phyloP scores from a whole-genome alignment of 37 sponge, comb jelly and placozoan species.

The Spongilla lacustris region DNA sequence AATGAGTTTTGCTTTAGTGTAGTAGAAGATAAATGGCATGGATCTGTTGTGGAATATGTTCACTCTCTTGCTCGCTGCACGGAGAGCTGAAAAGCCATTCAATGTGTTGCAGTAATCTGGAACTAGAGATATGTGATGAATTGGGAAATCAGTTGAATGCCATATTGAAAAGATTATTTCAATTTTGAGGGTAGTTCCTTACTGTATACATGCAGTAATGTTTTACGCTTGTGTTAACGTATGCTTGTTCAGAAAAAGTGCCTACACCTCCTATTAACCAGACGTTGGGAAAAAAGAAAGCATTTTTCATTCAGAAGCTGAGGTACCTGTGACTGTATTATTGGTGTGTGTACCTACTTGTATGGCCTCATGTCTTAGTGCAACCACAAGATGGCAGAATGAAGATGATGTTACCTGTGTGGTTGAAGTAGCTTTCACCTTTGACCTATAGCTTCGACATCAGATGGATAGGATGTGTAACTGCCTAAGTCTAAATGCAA shows the following conservation, averaged over 20 bases:
- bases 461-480: too few species aligned
- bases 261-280: background rate
- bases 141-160: too few species aligned
- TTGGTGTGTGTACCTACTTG: background rate
- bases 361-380: background rate
- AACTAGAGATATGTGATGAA: background rate
- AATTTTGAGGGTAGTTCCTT: too few species aligned
- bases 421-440: slow-evolving; percentile 2
- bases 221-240: too few species aligned
- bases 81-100: background rate
- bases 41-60: too few species aligned
- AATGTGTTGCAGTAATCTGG: background rate
- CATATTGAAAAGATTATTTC: too few species aligned
- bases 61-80: too few species aligned
- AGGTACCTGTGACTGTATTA: background rate
- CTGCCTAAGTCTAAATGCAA: too few species aligned
- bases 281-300: background rate
- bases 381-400: slow-evolving; percentile 26
- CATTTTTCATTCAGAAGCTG: slow-evolving; percentile 2
- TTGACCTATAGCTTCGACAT: too few species aligned
- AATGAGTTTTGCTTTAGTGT: too few species aligned
- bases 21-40: too few species aligned
- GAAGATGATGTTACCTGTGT: slow-evolving; percentile 33
- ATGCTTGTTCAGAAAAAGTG: background rate
- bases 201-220: background rate